These are phyloP conservation scores for Larimichthys polyactis DNA, from an alignment of 2,113 vertebrate species.

Conservation along the genomic window DNA sequence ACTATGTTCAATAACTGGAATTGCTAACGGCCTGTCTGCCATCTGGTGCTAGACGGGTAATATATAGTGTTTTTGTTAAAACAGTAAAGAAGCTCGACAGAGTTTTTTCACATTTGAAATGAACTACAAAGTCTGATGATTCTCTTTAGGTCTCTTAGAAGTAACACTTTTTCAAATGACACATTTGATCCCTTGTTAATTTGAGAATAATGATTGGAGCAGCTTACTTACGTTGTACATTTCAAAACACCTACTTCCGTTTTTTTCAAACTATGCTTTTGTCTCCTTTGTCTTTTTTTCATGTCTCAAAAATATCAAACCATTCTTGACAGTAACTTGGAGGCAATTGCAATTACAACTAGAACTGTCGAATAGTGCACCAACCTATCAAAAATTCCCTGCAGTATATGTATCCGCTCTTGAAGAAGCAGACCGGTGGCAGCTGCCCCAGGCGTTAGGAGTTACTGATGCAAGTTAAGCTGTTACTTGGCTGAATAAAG, in stretches of 20 bases:
- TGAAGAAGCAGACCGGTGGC: constrained; percentile 51
- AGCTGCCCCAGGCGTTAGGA: constrained; percentile 31
- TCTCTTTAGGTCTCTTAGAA: neutral
- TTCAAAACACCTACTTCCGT: neutral
- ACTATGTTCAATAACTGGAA: neutral
- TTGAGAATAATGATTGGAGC: neutral
- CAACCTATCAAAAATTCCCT: constrained; percentile 26
- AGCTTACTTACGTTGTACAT: neutral
- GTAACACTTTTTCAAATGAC: neutral
- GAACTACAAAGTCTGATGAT: neutral
- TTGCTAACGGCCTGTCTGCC: neutral
- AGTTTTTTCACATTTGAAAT: neutral
- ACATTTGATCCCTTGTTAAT: neutral
- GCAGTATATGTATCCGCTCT: constrained; percentile 23
- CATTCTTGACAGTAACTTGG: constrained; percentile 20
- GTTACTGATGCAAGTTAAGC: constrained; percentile 63
- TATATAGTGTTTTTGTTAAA: too few species aligned
- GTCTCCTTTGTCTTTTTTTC: neutral
- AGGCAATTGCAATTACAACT: constrained; percentile 26
- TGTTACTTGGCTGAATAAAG: constrained; percentile 69
- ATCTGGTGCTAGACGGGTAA: neutral
- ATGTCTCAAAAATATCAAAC: constrained; percentile 8
- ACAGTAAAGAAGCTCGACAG: too few species aligned
- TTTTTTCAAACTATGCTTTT: neutral
- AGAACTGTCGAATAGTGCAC: constrained; percentile 22